Evolutionary conservation across 1,140 invertebrate genomes (phyloP), one percentile per base, ranked within the genome.

Genomic region (Brachionus paranguensis): DNA sequence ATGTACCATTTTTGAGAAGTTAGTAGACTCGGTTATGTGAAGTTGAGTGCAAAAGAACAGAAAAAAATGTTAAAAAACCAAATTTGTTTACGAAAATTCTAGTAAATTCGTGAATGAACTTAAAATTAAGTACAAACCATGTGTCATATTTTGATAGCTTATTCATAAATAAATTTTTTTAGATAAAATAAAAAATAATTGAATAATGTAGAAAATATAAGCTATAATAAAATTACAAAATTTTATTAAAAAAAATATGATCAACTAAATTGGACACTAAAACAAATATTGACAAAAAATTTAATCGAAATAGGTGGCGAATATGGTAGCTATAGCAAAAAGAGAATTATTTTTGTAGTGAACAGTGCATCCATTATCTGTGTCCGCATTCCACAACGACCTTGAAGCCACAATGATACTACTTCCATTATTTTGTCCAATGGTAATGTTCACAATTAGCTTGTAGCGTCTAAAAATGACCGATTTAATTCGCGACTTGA

Each of bases 281-380:
- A n/a, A 55, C 33, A 55, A 37, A 37, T 20, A 10, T 37, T 64
- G 5, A 20, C 4, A 50, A 79, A 64, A 53, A 24, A 81, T 2
- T 60, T 37, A 81, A 24, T 81, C 78, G 41, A n/a, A 81, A 81
- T 81, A 81, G 10, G 78, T 64, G 24, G 78, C 78, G 60, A 81
- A 81, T 17, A 81, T 68, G 6, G 78, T 81, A 29, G 78, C 78
- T 64, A 81, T 41, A 43, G 78, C 78, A 20, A 45, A 81, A 20
- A 81, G 53, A 3, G 78, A 47, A 64, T 24, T 81, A n/a, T 81
- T 81, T 64, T 37, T 68, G 60, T 43, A 81, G n/a, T 64, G 53
- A 24, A 81, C 78, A 64, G 53, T 81, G 53, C 78, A 81, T 24
- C 78, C 64, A 47, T 81, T 81, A 45, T 81, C 78, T 24, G 78